These are phyloP conservation scores for Semnornis frantzii DNA, from an alignment of 2,113 vertebrate genomes.

Conservation along the genomic window DNA sequence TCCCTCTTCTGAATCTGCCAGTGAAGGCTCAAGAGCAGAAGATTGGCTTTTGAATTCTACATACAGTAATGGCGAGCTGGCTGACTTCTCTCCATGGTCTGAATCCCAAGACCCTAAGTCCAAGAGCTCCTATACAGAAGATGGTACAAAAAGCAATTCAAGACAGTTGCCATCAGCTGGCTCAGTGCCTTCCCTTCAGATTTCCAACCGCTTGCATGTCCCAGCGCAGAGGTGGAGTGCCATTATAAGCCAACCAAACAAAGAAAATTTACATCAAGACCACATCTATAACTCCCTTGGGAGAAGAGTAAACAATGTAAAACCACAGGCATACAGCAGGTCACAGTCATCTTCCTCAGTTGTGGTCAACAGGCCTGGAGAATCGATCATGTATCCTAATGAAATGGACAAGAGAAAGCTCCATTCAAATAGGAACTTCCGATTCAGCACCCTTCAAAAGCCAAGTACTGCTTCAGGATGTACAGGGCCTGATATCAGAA, in stretches of 20 bases:
- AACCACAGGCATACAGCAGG: slow-evolving; percentile 74
- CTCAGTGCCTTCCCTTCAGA: slow-evolving; percentile 86
- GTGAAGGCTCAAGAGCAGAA: slow-evolving; percentile 72
- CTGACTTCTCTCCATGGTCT: slow-evolving; percentile 80
- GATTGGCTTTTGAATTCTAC: slow-evolving; percentile 91
- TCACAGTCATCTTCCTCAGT: slow-evolving; percentile 83
- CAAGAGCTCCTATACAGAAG: slow-evolving; percentile 56
- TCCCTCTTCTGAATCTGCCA: slow-evolving; percentile 42
- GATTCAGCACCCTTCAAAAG: slow-evolving; percentile 53
- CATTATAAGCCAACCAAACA: slow-evolving; percentile 82
- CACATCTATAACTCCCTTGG: slow-evolving; percentile 86
- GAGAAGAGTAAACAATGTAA: slow-evolving; percentile 67
- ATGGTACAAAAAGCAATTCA: slow-evolving; percentile 58
- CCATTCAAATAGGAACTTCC: slow-evolving; percentile 43
- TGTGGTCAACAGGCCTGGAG: slow-evolving; percentile 70
- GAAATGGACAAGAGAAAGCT: slow-evolving; percentile 69
- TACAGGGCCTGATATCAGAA: not conserved
- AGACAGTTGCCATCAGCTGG: slow-evolving; percentile 76
- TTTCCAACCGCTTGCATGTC: slow-evolving; percentile 64
- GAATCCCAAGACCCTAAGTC: slow-evolving; percentile 64
- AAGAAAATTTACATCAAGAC: slow-evolving; percentile 78
- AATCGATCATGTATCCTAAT: slow-evolving; percentile 67
- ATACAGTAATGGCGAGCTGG: slow-evolving; percentile 90
- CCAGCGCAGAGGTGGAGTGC: slow-evolving; percentile 84
- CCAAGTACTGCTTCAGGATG: not conserved